Conservation (phyloP, 2,797 vertebrate genomes). For the Eupleurogrammus muticus region DNA sequence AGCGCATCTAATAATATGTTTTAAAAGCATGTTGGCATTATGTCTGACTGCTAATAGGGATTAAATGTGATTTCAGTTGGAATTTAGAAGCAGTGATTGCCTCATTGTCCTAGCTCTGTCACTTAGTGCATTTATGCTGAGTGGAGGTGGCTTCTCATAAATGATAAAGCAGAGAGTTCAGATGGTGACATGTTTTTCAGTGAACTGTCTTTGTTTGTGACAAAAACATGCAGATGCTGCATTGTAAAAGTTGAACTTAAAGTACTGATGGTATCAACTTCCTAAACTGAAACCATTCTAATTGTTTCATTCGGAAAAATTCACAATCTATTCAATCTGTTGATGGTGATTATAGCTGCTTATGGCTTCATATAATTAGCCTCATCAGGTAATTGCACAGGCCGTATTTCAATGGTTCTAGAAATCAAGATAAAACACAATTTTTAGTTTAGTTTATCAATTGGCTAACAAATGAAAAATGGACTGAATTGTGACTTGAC, state of each 20-base stretch:
- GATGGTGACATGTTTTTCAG: neutral
- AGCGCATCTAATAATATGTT: too few species aligned
- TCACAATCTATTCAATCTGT: neutral
- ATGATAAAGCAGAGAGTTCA: conserved; percentile 2
- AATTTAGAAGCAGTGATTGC: conserved; percentile 21
- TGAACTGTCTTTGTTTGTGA: conserved; percentile 6
- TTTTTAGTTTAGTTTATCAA: too few species aligned
- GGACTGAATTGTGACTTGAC: too few species aligned
- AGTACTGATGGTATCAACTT: neutral
- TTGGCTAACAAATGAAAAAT: too few species aligned
- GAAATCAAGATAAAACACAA: too few species aligned
- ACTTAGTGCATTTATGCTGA: conserved; percentile 8
- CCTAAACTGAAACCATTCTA: neutral
- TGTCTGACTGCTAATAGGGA: too few species aligned
- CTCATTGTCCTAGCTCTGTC: conserved; percentile 1
- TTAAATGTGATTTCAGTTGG: neutral
- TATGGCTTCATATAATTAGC: neutral
- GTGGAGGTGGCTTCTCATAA: conserved; percentile 20
- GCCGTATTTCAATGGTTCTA: too few species aligned
- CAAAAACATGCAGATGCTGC: neutral
- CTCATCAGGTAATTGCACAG: too few species aligned
- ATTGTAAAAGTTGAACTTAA: neutral
- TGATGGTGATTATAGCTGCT: neutral
- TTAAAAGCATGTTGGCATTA: too few species aligned
- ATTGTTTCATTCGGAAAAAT: neutral